Conservation (phyloP, 2,888 invertebrate genomes). For the Melanostoma scalare region DNA sequence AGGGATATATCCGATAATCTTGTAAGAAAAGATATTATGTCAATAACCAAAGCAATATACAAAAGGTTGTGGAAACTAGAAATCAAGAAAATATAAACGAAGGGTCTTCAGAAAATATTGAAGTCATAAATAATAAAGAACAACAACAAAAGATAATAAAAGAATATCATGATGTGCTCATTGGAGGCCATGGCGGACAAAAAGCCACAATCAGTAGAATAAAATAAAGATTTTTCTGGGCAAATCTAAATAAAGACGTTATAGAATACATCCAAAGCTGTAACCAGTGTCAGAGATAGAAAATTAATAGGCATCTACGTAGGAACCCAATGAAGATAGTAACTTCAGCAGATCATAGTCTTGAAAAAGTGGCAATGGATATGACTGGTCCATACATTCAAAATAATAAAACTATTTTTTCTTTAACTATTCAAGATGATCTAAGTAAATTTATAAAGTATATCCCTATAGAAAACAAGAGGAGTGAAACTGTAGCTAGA, state of each 20-base stretch:
- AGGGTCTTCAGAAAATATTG: neutral
- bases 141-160: slow-evolving; percentile 4
- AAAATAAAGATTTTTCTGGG: slow-evolving; percentile 17
- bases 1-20: neutral
- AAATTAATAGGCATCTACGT: slow-evolving; percentile 34
- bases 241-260: slow-evolving; percentile 9
- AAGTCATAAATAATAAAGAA: slow-evolving; percentile 15
- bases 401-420: slow-evolving; percentile 7
- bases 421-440: slow-evolving; percentile 31
- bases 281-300: slow-evolving; percentile 6
- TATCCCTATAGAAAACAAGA: slow-evolving; percentile 9
- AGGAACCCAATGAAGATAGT: slow-evolving; percentile 35
- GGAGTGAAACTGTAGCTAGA: slow-evolving; percentile 14
- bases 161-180: slow-evolving; percentile 7
- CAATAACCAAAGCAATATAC: too few relatives aligned
- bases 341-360: slow-evolving; percentile 1
- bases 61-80: too few relatives aligned
- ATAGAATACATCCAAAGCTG: slow-evolving; percentile 6
- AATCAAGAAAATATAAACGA: too few relatives aligned
- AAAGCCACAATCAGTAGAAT: slow-evolving; percentile 26
- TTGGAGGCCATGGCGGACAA: slow-evolving; percentile 31
- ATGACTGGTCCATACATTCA: slow-evolving; percentile 29
- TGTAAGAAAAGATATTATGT: too few relatives aligned
- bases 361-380: slow-evolving; percentile 39
- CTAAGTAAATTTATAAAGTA: slow-evolving; percentile 16